Base-by-base conservation (phyloP, 64 coral and sea anemone species). In the Orbicella faveolata region DNA sequence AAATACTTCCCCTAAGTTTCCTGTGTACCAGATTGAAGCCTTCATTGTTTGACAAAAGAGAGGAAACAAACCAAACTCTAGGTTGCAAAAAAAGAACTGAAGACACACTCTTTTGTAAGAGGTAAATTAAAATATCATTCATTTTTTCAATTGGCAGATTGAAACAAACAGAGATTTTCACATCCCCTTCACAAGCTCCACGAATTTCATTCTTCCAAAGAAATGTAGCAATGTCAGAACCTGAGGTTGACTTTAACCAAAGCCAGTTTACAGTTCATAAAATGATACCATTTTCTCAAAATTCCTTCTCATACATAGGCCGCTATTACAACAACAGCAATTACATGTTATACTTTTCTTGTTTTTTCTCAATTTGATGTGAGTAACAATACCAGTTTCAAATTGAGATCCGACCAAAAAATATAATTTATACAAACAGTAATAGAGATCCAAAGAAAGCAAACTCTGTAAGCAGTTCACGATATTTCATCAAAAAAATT, bases 1-100 rank as follows among this genome's bases (percentile, higher is more conserved):
- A 83, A 83, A 2, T 37, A 83, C 35, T 83, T 83, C 61, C 80
- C 67, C 26, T 65, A 34, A 30, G 53, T 20, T 83, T 67, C 79
- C 63, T 83, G 61, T 44, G 41, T 34, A 65, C 11, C 63, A 67
- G 34, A 83, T 11, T 68, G 35, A 17, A 65, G 3, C 78, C 25
- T 57, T 53, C 15, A 39, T 19, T 35, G 37, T 35, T 41, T 30
- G 34, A 74, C 52, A 55, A 78, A 51, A 6, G 17, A 1, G 9
- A 80, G 78, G 20, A 84, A 84, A 85, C 53, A 81, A 63, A 81
- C 53, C 2, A 25, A 77, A 77, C 37, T 1, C 75, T 14, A 36
- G 17, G 34, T 41, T 39, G 39, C 67, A 23, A 70, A 70, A 10
- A 70, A 8, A 70, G n/a, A 68, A 26, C 67, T 70, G 9, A 11